Base-by-base conservation (phyloP, 92 coral and sea anemone species). In the Metridium senile region DNA sequence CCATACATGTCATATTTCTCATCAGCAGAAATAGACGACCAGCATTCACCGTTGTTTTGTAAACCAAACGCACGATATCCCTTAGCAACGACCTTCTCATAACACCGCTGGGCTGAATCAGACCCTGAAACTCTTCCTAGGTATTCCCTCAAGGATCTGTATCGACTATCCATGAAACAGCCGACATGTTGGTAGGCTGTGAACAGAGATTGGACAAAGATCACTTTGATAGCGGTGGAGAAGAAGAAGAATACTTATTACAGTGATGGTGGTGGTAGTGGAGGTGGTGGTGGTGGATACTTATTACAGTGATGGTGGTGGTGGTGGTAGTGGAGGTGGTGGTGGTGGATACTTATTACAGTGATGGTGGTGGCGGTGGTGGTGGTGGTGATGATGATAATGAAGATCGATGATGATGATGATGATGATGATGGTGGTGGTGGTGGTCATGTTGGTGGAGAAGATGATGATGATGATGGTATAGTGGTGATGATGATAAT, bases 41-140 rank as follows among this genome's bases (percentile, higher is more conserved):
- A 75, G 47, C 80, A 75, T 66, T 75, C 80, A 2, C 80, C 80
- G 7, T 45, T 45, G 19, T 75, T 75, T 32, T 75, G 80, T 16
- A 75, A 27, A 31, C 80, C 80, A 75, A 62, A 75, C 58, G 80
- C 80, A 13, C 27, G 70, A 20, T 62, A 75, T 32, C 80, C 80
- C n/a, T 57, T 22, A 27, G 67, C 63, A 0, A 73, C 11, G 18
- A 29, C 34, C 62, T 75, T 75, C 22, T 75, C 80, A 68, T 62
- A 75, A 28, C 71, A 62, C 9, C 25, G 61, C 61, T 75, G 70
- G 17, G 29, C 80, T 1, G 71, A 53, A 23, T 75, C 80, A 25
- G 71, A 71, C 27, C 70, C 80, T 26, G 32, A 0, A 20, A 43
- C 34, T 8, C 49, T 25, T 18, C 80, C 80, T 46, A 20, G 22